phyloP scores from a whole-genome alignment of 2,113 vertebrate species.

The Vombatus ursinus region DNA sequence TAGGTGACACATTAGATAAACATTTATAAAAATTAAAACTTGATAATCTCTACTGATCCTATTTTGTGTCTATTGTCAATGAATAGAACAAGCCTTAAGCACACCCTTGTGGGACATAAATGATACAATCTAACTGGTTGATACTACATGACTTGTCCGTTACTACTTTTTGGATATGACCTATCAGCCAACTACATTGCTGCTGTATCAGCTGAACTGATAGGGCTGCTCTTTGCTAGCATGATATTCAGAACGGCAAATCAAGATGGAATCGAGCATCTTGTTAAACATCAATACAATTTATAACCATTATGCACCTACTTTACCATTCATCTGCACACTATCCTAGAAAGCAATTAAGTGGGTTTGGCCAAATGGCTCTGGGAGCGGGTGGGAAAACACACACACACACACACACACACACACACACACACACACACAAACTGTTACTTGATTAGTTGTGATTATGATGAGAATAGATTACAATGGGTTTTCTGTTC shows the following conservation, averaged over 20 bases:
- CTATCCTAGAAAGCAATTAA: neutral
- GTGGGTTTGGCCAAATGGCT: neutral
- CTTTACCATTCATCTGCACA: neutral
- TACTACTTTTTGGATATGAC: neutral
- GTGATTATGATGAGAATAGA: neutral
- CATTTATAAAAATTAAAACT: too few species aligned
- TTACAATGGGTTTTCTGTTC: neutral
- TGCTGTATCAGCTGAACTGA: neutral
- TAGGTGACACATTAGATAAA: neutral
- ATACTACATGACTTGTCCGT: neutral
- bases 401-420: too few species aligned
- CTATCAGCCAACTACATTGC: neutral
- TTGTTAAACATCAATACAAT: neutral
- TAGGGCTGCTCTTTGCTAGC: neutral
- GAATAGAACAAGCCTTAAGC: neutral
- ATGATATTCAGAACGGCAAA: neutral
- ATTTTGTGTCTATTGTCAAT: neutral
- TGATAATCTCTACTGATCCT: neutral
- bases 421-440: too few species aligned
- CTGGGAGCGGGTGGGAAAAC: neutral
- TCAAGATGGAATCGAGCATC: neutral
- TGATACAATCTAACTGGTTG: neutral
- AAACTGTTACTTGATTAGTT: neutral
- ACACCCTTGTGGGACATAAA: neutral
- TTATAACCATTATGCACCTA: neutral